Evolutionary conservation across 1,140 invertebrate genomes (phyloP).

Genomic region (Venustaconcha ellipsiformis): DNA sequence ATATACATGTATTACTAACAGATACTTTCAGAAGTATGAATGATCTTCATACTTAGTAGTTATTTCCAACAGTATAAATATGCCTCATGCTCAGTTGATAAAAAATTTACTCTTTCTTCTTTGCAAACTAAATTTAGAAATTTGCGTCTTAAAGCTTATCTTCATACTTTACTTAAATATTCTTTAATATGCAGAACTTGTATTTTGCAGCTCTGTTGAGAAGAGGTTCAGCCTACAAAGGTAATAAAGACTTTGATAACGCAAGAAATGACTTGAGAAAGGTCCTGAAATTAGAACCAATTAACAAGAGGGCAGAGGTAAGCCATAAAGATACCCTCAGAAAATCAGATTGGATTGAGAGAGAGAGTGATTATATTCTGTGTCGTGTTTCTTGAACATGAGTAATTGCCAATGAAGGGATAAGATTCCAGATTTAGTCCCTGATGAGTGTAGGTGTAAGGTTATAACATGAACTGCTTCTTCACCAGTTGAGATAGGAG

Average conservation of each 20-base stretch:
- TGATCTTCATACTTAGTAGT: too few relatives aligned
- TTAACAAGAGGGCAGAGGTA: constrained; percentile 62
- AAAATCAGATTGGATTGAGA: not conserved
- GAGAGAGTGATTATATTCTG: not conserved
- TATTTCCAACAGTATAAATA: too few relatives aligned
- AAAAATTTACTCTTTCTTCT: too few relatives aligned
- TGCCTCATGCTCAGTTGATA: too few relatives aligned
- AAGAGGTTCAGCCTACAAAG: constrained; percentile 59
- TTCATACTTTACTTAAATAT: not conserved
- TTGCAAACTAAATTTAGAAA: too few relatives aligned
- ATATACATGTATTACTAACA: too few relatives aligned
- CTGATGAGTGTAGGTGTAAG: too few relatives aligned
- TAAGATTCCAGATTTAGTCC: not conserved
- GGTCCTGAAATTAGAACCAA: constrained; percentile 57
- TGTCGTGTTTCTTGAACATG: not conserved
- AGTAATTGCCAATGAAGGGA: not conserved
- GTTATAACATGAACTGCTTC: too few relatives aligned
- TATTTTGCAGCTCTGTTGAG: constrained; percentile 52
- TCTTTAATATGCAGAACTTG: not conserved
- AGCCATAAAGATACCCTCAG: not conserved
- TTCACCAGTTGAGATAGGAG: too few relatives aligned
- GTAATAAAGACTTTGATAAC: constrained; percentile 42
- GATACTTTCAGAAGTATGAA: too few relatives aligned
- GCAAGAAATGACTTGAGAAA: constrained; percentile 50
- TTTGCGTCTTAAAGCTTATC: not conserved